Conservation (phyloP, 2,113 vertebrate genomes). For the Kobus ellipsiprymnus region DNA sequence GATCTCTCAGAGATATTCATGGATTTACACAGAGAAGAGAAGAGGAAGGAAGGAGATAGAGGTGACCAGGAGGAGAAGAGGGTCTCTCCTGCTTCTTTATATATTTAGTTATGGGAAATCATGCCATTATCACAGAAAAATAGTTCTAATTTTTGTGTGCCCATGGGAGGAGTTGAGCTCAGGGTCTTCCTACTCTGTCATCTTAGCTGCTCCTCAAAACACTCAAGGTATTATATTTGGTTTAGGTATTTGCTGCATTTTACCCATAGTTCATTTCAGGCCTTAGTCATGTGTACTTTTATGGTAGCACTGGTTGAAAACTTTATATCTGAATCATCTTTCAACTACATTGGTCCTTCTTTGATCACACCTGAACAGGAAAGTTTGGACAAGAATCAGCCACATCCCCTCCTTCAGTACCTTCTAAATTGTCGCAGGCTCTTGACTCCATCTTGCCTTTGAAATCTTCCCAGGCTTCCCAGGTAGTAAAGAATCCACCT, state of each 20-base stretch:
- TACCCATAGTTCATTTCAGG: background rate
- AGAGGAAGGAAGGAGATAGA: background rate
- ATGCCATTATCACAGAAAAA: background rate
- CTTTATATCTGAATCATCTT: background rate
- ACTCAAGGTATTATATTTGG: background rate
- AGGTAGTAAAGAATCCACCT: background rate
- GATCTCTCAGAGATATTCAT: background rate
- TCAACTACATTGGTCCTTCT: background rate
- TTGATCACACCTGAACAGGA: background rate
- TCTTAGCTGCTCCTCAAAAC: background rate
- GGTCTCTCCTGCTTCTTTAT: background rate
- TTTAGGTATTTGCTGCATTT: background rate
- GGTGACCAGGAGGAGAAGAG: background rate
- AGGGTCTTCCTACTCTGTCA: background rate
- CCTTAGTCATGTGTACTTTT: background rate
- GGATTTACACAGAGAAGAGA: background rate
- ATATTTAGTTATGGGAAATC: background rate
- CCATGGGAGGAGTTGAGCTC: background rate
- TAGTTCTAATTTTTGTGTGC: background rate
- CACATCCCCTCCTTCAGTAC: background rate
- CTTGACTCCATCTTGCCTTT: background rate
- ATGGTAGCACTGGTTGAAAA: background rate
- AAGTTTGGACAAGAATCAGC: background rate
- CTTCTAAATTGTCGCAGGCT: background rate
- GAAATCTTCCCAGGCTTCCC: background rate